Conservation (phyloP, 2,113 vertebrate genomes). For the Rissa tridactyla region DNA sequence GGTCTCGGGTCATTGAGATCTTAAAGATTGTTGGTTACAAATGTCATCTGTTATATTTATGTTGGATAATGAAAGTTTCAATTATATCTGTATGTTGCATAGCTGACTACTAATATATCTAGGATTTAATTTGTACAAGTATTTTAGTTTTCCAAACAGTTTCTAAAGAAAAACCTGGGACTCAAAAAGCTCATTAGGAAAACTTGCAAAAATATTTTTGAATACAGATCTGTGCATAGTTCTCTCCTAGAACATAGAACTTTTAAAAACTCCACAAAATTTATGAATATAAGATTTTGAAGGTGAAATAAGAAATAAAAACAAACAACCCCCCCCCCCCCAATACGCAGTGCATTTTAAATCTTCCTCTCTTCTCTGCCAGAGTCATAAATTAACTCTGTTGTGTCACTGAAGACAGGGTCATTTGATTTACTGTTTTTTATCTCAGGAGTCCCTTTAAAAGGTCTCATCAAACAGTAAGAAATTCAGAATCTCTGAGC, state of each 20-base stretch:
- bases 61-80: neutral
- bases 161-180: neutral
- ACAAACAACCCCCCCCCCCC: neutral
- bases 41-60: neutral
- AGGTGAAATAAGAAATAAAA: neutral
- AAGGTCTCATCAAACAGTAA: neutral
- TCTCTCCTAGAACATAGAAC: neutral
- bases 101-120: neutral
- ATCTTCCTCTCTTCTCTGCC: neutral
- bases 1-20: neutral
- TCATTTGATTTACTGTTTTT: neutral
- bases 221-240: neutral
- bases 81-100: neutral
- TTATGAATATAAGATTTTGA: neutral
- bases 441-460: neutral
- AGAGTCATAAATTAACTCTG: neutral
- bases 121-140: neutral
- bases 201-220: neutral
- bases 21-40: neutral
- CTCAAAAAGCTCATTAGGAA: neutral
- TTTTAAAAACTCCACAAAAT: neutral
- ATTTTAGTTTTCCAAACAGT: neutral
- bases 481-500: neutral
- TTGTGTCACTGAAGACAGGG: neutral
- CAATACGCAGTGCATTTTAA: neutral